A percentile compares a stretch with the other conserved stretches of the same genome.
Evolutionary conservation across 1,140 invertebrate species (phyloP).

Genomic region (Grapholita molesta): DNA sequence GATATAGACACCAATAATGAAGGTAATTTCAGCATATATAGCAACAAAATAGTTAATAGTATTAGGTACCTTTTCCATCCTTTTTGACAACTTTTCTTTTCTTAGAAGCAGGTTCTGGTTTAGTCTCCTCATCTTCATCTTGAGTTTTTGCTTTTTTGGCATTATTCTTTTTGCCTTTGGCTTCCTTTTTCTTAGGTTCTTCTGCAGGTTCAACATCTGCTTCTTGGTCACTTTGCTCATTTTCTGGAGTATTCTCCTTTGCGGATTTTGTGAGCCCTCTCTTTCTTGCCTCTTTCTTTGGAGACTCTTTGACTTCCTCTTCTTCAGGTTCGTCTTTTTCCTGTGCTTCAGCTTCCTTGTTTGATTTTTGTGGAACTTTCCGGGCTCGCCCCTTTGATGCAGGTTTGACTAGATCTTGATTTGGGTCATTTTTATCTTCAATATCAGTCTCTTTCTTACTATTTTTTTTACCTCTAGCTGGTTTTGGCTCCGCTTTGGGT

Average conservation of each 20-base stretch:
- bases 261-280: constrained; percentile 42
- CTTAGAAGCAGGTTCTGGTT: constrained; percentile 41
- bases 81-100: constrained; percentile 49
- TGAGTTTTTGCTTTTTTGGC: constrained; percentile 42
- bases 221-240: constrained; percentile 29
- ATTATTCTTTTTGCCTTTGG: constrained; percentile 47
- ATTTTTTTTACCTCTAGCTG: constrained; percentile 44
- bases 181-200: constrained; percentile 48
- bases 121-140: constrained; percentile 40
- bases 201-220: constrained; percentile 28
- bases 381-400: constrained; percentile 46
- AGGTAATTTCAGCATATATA: no score
- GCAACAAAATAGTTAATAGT: no score
- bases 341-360: constrained; percentile 34
- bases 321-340: constrained; percentile 41
- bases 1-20: no score
- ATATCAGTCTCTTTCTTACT: constrained; percentile 37
- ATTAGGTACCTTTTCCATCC: constrained; percentile 50
- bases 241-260: constrained; percentile 43
- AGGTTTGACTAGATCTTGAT: constrained; percentile 54
- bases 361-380: constrained; percentile 45
- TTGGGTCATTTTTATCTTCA: constrained; percentile 34
- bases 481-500: constrained; percentile 40
- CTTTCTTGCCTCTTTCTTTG: constrained; percentile 54
- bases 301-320: constrained; percentile 33